Conservation (phyloP, 2,888 invertebrate genomes). For the Aplocera efformata region DNA sequence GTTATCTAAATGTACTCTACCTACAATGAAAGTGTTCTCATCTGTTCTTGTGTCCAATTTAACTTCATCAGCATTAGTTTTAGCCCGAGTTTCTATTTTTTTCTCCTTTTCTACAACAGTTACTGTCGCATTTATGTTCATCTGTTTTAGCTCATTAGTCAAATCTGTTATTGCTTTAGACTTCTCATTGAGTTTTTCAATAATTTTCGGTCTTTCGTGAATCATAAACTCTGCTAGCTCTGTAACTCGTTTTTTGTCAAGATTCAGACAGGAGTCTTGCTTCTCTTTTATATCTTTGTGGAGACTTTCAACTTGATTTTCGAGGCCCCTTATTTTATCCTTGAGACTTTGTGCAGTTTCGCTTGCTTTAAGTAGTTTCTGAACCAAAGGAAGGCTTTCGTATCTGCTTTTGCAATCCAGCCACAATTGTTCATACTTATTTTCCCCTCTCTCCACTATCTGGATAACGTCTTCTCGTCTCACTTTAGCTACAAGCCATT, state of each 20-base stretch:
- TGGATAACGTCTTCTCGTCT: slow-evolving; percentile 41
- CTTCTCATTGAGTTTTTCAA: slow-evolving; percentile 40
- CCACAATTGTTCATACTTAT: slow-evolving; percentile 62
- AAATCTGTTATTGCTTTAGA: slow-evolving; percentile 34
- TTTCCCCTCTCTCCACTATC: slow-evolving; percentile 44
- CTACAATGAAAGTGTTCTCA: slow-evolving; percentile 12
- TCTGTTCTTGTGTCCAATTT: slow-evolving; percentile 1
- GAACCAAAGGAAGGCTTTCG: slow-evolving; percentile 58
- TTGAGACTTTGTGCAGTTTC: slow-evolving; percentile 36
- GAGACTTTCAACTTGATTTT: slow-evolving; percentile 37
- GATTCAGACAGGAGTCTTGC: slow-evolving; percentile 29
- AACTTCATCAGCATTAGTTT: background rate
- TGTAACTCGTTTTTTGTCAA: slow-evolving; percentile 45
- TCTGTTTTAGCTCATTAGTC: slow-evolving; percentile 32
- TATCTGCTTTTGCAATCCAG: slow-evolving; percentile 48
- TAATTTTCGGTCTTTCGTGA: slow-evolving; percentile 41
- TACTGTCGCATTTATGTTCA: slow-evolving; percentile 7
- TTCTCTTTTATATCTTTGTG: slow-evolving; percentile 40
- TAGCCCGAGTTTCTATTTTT: background rate
- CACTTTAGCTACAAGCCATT: slow-evolving; percentile 49
- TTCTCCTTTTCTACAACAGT: background rate
- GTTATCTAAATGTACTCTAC: background rate
- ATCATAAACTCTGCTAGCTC: slow-evolving; percentile 53
- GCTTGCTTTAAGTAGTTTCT: slow-evolving; percentile 41
- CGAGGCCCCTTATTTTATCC: slow-evolving; percentile 36